Percentiles rank a stretch among this genome's conserved stretches.
Conservation (phyloP, 2,113 vertebrate genomes). For the Toxostoma redivivum region DNA sequence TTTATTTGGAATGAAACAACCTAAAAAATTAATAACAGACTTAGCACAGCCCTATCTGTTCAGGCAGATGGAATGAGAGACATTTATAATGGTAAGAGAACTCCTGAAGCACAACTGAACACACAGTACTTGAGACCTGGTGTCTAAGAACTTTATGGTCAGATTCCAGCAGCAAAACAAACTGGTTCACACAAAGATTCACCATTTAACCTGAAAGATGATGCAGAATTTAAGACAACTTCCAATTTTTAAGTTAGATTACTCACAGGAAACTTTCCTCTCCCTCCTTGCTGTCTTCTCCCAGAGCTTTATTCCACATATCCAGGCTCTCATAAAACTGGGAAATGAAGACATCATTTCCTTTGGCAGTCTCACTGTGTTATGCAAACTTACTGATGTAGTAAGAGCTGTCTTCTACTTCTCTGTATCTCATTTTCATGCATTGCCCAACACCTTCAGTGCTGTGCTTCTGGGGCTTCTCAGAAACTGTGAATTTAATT, state of each 20-base stretch:
- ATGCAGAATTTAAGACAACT: neutral
- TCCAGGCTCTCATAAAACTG: neutral
- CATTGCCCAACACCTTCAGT: neutral
- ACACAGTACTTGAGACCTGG: neutral
- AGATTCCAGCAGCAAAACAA: neutral
- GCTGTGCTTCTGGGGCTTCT: neutral
- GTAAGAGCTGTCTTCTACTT: neutral
- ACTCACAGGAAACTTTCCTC: neutral
- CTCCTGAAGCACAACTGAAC: neutral
- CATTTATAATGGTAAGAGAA: neutral
- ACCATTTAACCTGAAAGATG: neutral
- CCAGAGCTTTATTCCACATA: neutral
- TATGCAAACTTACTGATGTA: neutral
- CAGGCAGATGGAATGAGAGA: neutral
- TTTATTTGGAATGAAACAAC: slow-evolving; percentile 20
- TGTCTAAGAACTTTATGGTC: neutral
- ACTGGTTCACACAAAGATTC: neutral
- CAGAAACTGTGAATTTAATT: neutral
- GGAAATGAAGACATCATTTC: neutral
- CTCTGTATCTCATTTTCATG: neutral
- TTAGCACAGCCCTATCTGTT: neutral
- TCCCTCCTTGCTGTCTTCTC: neutral
- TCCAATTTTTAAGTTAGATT: neutral
- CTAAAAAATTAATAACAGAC: neutral
- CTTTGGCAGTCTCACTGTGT: neutral